Percentiles rank a stretch among this genome's conserved stretches.
Evolutionary conservation across 2,797 vertebrate species (phyloP).

Genomic region (Rhinophrynus dorsalis): DNA sequence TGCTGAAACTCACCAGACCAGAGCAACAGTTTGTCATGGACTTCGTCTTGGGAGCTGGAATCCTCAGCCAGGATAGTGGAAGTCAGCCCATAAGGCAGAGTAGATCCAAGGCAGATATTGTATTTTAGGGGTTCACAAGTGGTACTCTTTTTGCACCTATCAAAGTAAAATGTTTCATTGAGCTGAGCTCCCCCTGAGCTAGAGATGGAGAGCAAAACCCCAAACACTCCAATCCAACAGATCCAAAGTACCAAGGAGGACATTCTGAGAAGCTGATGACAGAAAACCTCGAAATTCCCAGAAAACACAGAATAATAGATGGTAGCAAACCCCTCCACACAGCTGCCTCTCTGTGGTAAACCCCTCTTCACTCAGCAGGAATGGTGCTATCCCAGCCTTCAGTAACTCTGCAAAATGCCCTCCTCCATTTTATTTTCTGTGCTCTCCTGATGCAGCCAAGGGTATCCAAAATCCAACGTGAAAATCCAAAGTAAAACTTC

Average conservation of each 20-base stretch:
- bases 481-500: background rate
- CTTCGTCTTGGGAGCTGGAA: slow-evolving; percentile 87
- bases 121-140: slow-evolving; percentile 83
- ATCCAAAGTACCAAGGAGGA: slow-evolving; percentile 22
- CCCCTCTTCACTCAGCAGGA: background rate
- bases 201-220: slow-evolving; percentile 62
- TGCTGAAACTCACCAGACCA: slow-evolving; percentile 96
- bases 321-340: background rate
- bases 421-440: slow-evolving; percentile 17
- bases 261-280: slow-evolving; percentile 5
- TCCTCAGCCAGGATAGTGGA: slow-evolving; percentile 87
- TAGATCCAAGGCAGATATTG: slow-evolving; percentile 85
- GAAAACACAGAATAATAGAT: background rate
- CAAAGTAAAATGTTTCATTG: slow-evolving; percentile 65
- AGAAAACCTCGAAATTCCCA: background rate
- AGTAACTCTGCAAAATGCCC: background rate
- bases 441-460: background rate
- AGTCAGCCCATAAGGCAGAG: slow-evolving; percentile 86
- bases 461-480: background rate
- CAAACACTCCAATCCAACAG: slow-evolving; percentile 70
- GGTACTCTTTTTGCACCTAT: slow-evolving; percentile 81
- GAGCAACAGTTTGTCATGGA: slow-evolving; percentile 85
- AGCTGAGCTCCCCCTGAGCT: slow-evolving; percentile 57
- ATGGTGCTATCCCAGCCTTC: background rate
- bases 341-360: background rate